These are phyloP conservation scores for Phaenicophaeus curvirostris DNA, from an alignment of 2,797 vertebrate genomes.

Conservation along the genomic window DNA sequence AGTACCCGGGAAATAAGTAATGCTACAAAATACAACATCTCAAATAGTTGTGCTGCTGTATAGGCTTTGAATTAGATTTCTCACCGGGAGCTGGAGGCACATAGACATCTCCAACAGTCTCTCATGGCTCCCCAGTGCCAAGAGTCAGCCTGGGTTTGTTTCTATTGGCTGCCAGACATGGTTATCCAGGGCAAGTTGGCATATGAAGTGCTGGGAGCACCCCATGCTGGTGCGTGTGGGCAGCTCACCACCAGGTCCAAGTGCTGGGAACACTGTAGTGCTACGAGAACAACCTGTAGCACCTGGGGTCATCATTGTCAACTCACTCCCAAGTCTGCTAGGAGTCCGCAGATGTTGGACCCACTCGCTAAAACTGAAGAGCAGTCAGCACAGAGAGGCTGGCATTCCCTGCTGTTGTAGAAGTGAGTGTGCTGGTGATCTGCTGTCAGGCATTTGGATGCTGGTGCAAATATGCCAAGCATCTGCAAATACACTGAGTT, in stretches of 20 bases:
- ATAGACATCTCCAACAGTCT: not conserved
- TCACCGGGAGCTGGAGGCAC: not conserved
- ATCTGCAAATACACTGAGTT: not conserved
- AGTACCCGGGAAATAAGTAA: not conserved
- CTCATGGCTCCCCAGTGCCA: not conserved
- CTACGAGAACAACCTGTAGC: not conserved
- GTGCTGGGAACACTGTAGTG: fast-evolving
- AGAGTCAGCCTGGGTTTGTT: not conserved
- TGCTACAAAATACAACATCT: not conserved
- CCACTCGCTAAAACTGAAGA: not conserved
- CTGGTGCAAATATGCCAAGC: not conserved
- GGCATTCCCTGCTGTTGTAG: not conserved
- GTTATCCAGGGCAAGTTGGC: not conserved
- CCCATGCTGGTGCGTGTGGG: fast-evolving
- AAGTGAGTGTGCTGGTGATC: not conserved
- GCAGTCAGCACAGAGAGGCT: not conserved
- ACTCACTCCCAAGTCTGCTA: not conserved
- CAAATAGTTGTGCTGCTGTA: not conserved
- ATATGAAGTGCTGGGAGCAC: not conserved
- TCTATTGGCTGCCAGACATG: not conserved
- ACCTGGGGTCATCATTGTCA: not conserved
- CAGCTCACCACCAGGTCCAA: not conserved
- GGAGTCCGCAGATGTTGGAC: not conserved
- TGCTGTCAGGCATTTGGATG: not conserved
- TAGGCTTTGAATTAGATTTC: not conserved